Evolutionary conservation across 2,113 vertebrate species (phyloP).

Genomic region (Nasalis larvatus): DNA sequence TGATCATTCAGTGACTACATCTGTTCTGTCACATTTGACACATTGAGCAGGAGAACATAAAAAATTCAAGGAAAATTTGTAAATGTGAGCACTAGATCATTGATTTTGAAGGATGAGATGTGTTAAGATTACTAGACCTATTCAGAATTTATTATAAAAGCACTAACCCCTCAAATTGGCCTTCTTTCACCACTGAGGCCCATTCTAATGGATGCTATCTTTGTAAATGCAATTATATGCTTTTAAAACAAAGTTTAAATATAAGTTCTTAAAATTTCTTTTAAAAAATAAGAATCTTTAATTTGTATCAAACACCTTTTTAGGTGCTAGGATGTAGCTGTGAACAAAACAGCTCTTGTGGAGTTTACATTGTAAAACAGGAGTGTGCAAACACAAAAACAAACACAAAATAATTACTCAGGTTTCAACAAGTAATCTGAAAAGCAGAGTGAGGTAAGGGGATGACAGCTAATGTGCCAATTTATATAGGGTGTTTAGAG

Average conservation of each 20-base stretch:
- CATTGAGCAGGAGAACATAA: not conserved
- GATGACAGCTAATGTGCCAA: not conserved
- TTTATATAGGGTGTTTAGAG: not conserved
- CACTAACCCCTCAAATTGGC: not conserved
- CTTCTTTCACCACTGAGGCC: not conserved
- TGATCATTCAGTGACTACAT: not conserved
- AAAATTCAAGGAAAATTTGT: constrained; percentile 38
- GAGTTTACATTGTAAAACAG: not conserved
- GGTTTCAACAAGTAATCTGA: not conserved
- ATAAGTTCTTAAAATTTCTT: not conserved
- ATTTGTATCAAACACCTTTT: not conserved
- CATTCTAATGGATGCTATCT: not conserved
- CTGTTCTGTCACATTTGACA: constrained; percentile 43
- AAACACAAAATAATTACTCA: not conserved
- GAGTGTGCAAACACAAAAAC: not conserved
- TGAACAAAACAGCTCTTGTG: not conserved
- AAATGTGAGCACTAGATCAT: constrained; percentile 2
- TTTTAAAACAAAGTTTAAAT: not conserved
- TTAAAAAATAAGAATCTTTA: not conserved
- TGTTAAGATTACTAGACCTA: not conserved
- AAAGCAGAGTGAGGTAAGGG: not conserved
- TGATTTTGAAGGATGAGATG: constrained; percentile 56
- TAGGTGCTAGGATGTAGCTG: not conserved
- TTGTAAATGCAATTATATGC: not conserved
- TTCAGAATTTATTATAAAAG: constrained; percentile 8